Evolutionary conservation across 2,888 invertebrate species (phyloP).

Genomic region (Tinea semifulvella): DNA sequence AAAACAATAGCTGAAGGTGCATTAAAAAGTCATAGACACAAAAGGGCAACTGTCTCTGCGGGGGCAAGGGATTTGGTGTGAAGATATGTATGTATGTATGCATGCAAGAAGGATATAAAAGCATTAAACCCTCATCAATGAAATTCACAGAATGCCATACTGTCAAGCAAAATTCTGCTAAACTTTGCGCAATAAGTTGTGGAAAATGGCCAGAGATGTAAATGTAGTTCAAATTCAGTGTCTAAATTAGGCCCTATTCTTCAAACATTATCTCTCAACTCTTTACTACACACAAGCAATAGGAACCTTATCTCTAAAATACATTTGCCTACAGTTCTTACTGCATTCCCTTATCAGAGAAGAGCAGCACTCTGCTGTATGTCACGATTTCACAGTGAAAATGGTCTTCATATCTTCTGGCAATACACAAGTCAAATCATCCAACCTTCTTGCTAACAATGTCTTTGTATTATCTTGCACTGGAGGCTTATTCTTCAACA

Average conservation of each 20-base stretch:
- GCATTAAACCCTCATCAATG: too few species aligned
- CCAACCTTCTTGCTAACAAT: slow-evolving; percentile 73
- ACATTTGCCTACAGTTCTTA: slow-evolving; percentile 42
- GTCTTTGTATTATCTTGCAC: slow-evolving; percentile 67
- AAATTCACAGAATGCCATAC: too few species aligned
- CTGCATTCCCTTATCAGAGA: slow-evolving; percentile 51
- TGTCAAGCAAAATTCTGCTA: too few species aligned
- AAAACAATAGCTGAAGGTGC: too few species aligned
- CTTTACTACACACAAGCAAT: slow-evolving; percentile 34
- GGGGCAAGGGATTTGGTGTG: too few species aligned
- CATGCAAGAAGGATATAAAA: too few species aligned
- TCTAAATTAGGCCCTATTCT: slow-evolving; percentile 44
- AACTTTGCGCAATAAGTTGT: too few species aligned
- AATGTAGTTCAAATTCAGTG: too few species aligned
- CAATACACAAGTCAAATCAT: slow-evolving; percentile 82
- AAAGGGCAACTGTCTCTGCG: too few species aligned
- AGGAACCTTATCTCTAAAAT: slow-evolving; percentile 29
- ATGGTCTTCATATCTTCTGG: slow-evolving; percentile 90
- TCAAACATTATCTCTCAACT: slow-evolving; percentile 45
- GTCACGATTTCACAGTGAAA: slow-evolving; percentile 70
- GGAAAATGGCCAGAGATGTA: too few species aligned
- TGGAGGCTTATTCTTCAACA: slow-evolving; percentile 76
- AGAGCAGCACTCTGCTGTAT: slow-evolving; percentile 50
- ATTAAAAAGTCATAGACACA: too few species aligned
- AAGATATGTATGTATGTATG: too few species aligned